Base-by-base conservation (phyloP, 2,797 vertebrate genomes). In the Erethizon dorsatum region DNA sequence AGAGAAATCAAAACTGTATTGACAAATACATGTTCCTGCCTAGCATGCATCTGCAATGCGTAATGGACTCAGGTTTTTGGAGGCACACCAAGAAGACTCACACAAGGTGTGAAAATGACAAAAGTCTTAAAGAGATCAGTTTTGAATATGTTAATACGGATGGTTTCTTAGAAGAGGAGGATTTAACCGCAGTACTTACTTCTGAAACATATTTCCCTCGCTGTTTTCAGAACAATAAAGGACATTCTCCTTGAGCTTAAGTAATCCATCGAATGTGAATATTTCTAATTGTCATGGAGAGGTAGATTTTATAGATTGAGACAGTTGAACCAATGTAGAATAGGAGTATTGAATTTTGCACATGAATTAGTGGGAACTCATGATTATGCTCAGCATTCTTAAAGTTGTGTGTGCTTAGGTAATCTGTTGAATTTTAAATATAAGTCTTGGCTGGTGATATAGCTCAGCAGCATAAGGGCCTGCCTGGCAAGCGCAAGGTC, bases 351-450 rank as follows among this genome's bases (percentile, higher is more conserved):
- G 31, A 84, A 63, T 73, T 95, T 94, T 92, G 54, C 13, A 90
- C 59, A n/a, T 94, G 50, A 17, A 47, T 92, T 88, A 86, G 89
- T 77, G 65, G 31, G 31, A 59, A 50, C 26, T 45, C 78, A 3
- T 95, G 50, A 75, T 88, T 93, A 2, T 83, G 0, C 82, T 96
- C 31, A 90, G 50, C 52, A 80, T 96, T 97, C 20, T 92, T 1
- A 85, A 97, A 88, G 57, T 84, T 95, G 90, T 90, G 18, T 95
- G 57, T 85, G 56, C n/a, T 9, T 63, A 26, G 31, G 20, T 94
- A 69, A 79, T 93, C 18, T 61, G 3, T 52, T 94, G 50, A 57
- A 79, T 97, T 96, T 97, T 96, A 69, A 92, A 83, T 95, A 9
- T 6, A 95, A 78, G 54, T 94, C 50, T 96, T 93, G 86, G 45